phyloP scores from a whole-genome alignment of 2,888 invertebrate species.

The Acleris holmiana region DNA sequence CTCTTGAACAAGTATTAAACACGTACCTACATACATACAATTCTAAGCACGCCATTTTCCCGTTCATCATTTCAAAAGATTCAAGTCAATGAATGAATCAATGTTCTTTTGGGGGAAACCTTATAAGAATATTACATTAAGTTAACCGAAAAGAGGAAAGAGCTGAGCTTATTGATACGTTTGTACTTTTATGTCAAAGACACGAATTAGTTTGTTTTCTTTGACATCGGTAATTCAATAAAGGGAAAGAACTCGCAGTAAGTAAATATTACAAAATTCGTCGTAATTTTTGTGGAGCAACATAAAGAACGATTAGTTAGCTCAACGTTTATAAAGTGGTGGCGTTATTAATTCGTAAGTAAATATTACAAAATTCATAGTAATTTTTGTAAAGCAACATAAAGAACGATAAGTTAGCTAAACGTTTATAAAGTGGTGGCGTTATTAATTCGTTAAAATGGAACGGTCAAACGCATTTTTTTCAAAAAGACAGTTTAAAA shows the following conservation, averaged over 20 bases:
- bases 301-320: too few species aligned
- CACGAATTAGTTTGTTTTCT: slow-evolving; percentile 15
- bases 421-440: too few species aligned
- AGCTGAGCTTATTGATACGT: slow-evolving; percentile 30
- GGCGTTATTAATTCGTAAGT: too few species aligned
- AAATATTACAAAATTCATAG: neutral
- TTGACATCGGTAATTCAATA: slow-evolving; percentile 16
- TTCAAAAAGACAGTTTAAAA: too few species aligned
- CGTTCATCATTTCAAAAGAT: neutral
- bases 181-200: slow-evolving; percentile 9
- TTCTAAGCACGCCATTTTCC: neutral
- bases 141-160: slow-evolving; percentile 14
- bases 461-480: too few species aligned
- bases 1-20: neutral
- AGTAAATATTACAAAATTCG: neutral
- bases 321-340: too few species aligned
- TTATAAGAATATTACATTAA: neutral
- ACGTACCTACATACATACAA: neutral
- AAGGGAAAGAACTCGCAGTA: neutral
- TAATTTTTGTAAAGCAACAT: too few species aligned
- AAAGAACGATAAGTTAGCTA: too few species aligned
- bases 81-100: neutral
- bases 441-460: too few species aligned
- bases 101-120: neutral
- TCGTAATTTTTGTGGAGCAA: too few species aligned